Evolutionary conservation across 2,113 vertebrate species (phyloP), one percentile per base, ranked within the genome.

Genomic region (Synodontis membranacea): DNA sequence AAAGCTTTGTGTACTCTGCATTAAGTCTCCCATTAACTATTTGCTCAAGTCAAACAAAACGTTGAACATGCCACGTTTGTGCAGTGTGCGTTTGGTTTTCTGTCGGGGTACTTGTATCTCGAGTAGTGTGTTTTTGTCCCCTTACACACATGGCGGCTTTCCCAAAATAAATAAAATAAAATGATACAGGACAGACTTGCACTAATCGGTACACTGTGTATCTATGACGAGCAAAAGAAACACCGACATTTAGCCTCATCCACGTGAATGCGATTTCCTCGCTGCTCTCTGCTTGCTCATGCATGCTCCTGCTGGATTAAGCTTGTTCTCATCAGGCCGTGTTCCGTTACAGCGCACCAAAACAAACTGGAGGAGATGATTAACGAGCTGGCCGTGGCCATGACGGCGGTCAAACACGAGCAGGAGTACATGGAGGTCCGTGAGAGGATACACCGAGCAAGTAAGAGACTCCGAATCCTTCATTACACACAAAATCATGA

Each of bases 401-500:
- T 99, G 98, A 99, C 98, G 0, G 98, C 98, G 0, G 98, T 99
- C 17, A 99, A 99, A 92, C 98, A 99, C 0, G 98, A 99, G 89
- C 98, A 99, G 94, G 98, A 99, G 92, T 99, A 99, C 96, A 99
- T 99, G 98, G 98, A 99, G 94, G 98, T 99, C 28, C 97, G 98
- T 12, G 98, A 99, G 94, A 96, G 98, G 88, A 98, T 99, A 97
- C 98, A 99, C 94, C 96, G 98, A 96, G 97, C 98, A 87, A 98
- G 98, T 99, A 94, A 44, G 97, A n/a, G n/a, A n/a, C n/a, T n/a
- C n/a, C n/a, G 21, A 60, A 9, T 60, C 58, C 2, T 58, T 58
- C 23, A 25, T 25, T 58, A 25, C 6, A 58, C 2, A 3, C 19
- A 28, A 12, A 56, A 9, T 25, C 48, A 52, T 4, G 5, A 12